Conservation (phyloP, 2,113 vertebrate species). For the Chloebia gouldiae region DNA sequence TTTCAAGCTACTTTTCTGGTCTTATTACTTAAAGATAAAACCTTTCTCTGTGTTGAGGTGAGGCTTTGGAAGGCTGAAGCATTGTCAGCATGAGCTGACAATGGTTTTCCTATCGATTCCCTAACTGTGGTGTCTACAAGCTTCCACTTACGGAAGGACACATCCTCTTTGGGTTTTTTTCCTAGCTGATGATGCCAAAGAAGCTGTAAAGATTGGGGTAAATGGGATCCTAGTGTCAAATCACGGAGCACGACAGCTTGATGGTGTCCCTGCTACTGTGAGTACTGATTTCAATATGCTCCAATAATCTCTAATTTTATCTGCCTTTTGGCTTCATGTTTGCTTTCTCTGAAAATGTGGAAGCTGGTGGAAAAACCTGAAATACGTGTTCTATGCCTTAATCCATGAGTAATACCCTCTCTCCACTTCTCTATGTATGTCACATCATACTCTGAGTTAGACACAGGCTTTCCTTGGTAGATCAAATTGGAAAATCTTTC, state of each 20-base stretch:
- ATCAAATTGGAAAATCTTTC: neutral
- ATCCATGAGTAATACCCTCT: neutral
- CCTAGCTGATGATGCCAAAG: slow-evolving; percentile 84
- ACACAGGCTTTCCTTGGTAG: neutral
- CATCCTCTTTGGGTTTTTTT: neutral
- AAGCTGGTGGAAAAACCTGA: neutral
- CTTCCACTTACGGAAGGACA: neutral
- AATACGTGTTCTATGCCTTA: neutral
- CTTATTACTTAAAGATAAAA: neutral
- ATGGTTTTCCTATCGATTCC: neutral
- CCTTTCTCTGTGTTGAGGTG: neutral
- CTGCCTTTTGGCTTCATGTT: neutral
- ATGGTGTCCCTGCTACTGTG: slow-evolving; percentile 88
- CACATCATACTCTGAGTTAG: neutral
- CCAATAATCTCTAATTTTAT: neutral
- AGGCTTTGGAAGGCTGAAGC: neutral
- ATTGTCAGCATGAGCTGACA: neutral
- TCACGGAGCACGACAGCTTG: slow-evolving; percentile 87
- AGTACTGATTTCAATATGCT: slow-evolving; percentile 34
- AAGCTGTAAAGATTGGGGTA: slow-evolving; percentile 84
- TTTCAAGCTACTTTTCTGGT: neutral
- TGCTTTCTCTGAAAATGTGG: neutral
- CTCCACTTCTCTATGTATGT: neutral
- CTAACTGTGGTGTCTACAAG: neutral
- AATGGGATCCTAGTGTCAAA: slow-evolving; percentile 94